A percentile compares a stretch with the other conserved stretches of the same genome.
phyloP scores from a whole-genome alignment of 1,140 invertebrate species.

The Diuraphis noxia region DNA sequence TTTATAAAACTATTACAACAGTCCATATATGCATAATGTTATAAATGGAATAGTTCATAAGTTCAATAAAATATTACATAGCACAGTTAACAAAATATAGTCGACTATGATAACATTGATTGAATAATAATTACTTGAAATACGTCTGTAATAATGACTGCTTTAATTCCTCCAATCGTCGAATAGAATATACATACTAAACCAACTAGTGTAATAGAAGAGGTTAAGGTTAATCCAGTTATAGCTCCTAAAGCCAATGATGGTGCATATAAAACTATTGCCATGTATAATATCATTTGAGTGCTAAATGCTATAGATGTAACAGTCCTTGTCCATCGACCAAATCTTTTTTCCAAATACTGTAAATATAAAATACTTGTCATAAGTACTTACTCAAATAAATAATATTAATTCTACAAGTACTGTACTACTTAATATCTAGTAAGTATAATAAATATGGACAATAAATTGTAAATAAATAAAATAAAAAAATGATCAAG shows the following conservation, averaged over 20 bases:
- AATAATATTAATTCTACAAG: neutral
- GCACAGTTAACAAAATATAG: neutral
- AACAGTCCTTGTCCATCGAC: slow-evolving; percentile 63
- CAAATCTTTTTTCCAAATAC: slow-evolving; percentile 85
- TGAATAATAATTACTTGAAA: slow-evolving; percentile 71
- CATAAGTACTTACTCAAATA: neutral
- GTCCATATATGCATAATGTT: neutral
- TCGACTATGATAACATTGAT: neutral
- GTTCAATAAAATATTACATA: neutral
- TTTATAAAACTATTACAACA: neutral
- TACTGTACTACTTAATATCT: neutral
- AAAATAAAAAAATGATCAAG: neutral
- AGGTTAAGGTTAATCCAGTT: slow-evolving; percentile 73
- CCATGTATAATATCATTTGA: slow-evolving; percentile 91
- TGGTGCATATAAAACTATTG: slow-evolving; percentile 91
- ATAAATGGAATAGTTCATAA: neutral
- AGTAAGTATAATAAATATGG: neutral
- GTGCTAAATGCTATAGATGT: slow-evolving; percentile 80
- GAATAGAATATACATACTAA: slow-evolving; percentile 85
- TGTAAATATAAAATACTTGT: slow-evolving; percentile 59
- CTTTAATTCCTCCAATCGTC: slow-evolving; percentile 85
- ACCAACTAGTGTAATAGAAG: slow-evolving; percentile 80
- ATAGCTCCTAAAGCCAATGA: slow-evolving; percentile 87
- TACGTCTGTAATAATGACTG: slow-evolving; percentile 82
- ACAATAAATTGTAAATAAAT: neutral